A percentile compares a stretch with the other conserved stretches of the same genome.
Conservation (phyloP, 2,888 invertebrate genomes). For the Lagria hirta region DNA sequence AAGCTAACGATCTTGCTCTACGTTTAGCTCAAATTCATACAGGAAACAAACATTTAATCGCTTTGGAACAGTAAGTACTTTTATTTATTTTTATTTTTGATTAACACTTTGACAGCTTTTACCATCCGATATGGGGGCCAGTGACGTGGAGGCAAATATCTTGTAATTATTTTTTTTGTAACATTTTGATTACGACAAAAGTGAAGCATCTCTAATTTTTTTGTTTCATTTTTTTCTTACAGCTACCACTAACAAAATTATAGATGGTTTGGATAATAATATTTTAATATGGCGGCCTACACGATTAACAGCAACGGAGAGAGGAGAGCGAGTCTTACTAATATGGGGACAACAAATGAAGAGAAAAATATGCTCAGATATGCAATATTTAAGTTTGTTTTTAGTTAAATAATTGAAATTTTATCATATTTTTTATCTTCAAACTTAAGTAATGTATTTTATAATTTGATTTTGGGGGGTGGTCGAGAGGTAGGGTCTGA, state of each 20-base stretch:
- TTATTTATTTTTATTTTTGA: constrained; percentile 21
- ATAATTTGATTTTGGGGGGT: constrained; percentile 21
- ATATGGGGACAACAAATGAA: too few species aligned
- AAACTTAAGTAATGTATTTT: too few species aligned
- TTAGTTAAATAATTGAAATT: too few species aligned
- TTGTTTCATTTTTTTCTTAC: constrained; percentile 52
- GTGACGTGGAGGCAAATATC: too few species aligned
- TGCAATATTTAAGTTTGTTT: too few species aligned
- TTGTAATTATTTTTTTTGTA: neutral
- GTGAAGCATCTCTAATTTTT: constrained; percentile 39
- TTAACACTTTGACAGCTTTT: too few species aligned
- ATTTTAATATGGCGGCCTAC: neutral
- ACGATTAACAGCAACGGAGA: too few species aligned
- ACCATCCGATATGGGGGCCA: too few species aligned
- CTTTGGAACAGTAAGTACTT: constrained; percentile 91
- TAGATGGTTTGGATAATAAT: constrained; percentile 14
- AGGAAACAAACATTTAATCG: constrained; percentile 84
- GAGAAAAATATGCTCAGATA: too few species aligned
- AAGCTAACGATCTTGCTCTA: constrained; percentile 96
- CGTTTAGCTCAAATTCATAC: constrained; percentile 89
- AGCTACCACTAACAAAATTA: constrained; percentile 37
- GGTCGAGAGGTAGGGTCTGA: constrained; percentile 12
- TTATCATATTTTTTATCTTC: too few species aligned
- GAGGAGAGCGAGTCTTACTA: too few species aligned
- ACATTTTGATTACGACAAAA: constrained; percentile 10